Evolutionary conservation across 92 coral and sea anemone genomes (phyloP).

Genomic region (Pocillopora grandis): DNA sequence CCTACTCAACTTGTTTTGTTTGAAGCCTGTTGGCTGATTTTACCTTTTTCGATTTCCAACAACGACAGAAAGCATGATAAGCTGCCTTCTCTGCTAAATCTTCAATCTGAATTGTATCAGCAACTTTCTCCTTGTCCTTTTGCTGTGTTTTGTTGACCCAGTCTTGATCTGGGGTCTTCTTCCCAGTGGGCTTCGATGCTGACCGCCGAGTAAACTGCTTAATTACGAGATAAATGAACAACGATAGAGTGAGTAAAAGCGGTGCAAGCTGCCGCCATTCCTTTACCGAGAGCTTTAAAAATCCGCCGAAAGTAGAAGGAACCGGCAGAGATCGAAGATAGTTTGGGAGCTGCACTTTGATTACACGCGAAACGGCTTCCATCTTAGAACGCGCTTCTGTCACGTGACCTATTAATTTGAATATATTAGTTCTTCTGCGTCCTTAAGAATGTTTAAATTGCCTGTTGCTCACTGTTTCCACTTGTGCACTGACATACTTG

Average conservation of each 20-base stretch:
- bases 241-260: slow-evolving; percentile 62
- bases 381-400: slow-evolving; percentile 16
- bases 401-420: background rate
- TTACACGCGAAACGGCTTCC: slow-evolving; percentile 66
- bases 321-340: slow-evolving; percentile 67
- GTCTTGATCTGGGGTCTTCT: slow-evolving; percentile 43
- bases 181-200: slow-evolving; percentile 37
- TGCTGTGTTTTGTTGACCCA: slow-evolving; percentile 73
- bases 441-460: too few species aligned
- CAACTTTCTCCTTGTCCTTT: slow-evolving; percentile 86
- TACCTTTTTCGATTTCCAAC: slow-evolving; percentile 96
- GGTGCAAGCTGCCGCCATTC: slow-evolving; percentile 83
- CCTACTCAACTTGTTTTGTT: too few species aligned
- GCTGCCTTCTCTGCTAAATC: slow-evolving; percentile 89
- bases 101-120: slow-evolving; percentile 74
- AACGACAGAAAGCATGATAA: slow-evolving; percentile 70
- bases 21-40: background rate
- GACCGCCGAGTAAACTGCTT: slow-evolving; percentile 41
- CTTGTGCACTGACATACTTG: too few species aligned
- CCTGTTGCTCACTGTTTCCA: too few species aligned
- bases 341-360: slow-evolving; percentile 71
- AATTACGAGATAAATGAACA: slow-evolving; percentile 68
- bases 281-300: slow-evolving; percentile 58
- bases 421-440: too few species aligned
- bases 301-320: slow-evolving; percentile 66